Evolutionary conservation across 2,888 invertebrate genomes (phyloP).

Genomic region (Sinopyrophorus schimmeli): DNA sequence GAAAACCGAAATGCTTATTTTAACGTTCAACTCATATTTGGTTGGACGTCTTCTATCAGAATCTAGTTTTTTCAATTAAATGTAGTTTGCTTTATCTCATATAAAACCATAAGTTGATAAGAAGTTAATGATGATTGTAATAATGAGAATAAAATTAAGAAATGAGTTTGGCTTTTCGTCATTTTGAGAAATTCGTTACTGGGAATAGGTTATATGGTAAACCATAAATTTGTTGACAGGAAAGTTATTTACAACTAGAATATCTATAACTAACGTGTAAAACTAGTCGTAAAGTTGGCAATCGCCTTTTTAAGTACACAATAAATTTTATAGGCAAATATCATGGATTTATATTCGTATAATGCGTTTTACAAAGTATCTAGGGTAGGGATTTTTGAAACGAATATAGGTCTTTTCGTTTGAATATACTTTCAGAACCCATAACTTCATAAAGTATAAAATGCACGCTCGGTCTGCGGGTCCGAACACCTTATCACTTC

Average conservation of each 20-base stretch:
- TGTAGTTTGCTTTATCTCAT: no score
- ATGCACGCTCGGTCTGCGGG: slow-evolving; percentile 39
- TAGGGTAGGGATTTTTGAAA: slow-evolving; percentile 22
- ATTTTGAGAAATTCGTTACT: no score
- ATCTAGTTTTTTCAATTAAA: no score
- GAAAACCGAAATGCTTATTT: no score
- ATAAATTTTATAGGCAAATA: slow-evolving; percentile 47
- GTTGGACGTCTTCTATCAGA: no score
- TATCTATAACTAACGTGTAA: slow-evolving; percentile 43
- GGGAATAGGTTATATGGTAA: slow-evolving; percentile 28
- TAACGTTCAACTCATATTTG: no score
- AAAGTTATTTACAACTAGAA: slow-evolving; percentile 37
- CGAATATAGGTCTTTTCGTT: slow-evolving; percentile 26
- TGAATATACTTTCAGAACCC: slow-evolving; percentile 27
- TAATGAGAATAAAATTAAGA: no score
- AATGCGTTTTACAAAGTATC: slow-evolving; percentile 36
- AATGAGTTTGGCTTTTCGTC: no score
- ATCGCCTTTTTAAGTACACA: slow-evolving; percentile 44
- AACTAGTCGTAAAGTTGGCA: slow-evolving; percentile 42
- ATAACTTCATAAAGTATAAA: slow-evolving; percentile 47
- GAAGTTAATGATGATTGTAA: no score
- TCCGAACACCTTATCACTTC: slow-evolving; percentile 45
- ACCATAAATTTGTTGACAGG: slow-evolving; percentile 43
- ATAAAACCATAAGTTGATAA: no score
- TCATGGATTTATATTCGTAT: slow-evolving; percentile 36